A percentile compares a stretch with the other conserved stretches of the same genome.
These are phyloP conservation scores for Diloba caeruleocephala DNA, from an alignment of 2,888 invertebrate genomes.

Conservation along the genomic window DNA sequence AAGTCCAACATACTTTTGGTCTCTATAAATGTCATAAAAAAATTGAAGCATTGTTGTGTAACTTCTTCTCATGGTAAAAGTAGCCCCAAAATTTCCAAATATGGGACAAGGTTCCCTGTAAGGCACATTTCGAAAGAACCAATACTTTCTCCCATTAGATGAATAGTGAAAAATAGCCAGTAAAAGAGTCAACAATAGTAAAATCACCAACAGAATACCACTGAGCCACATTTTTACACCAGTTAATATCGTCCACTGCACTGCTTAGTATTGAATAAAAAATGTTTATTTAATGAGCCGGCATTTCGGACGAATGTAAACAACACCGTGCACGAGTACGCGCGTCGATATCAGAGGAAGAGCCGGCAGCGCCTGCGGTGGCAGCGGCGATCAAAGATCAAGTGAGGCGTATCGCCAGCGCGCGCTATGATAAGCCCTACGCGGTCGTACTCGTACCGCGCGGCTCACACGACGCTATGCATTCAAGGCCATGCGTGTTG, in stretches of 20 bases:
- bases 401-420: constrained; percentile 71
- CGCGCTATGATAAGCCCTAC: constrained; percentile 80
- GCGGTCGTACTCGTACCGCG: constrained; percentile 45
- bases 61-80: constrained; percentile 77
- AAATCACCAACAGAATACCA: constrained; percentile 67
- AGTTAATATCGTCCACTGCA: constrained; percentile 49
- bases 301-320: constrained; percentile 73
- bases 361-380: constrained; percentile 58
- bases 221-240: constrained; percentile 69
- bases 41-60: constrained; percentile 78
- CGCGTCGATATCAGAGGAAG: constrained; percentile 44
- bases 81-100: constrained; percentile 86
- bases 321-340: constrained; percentile 67
- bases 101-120: constrained; percentile 84
- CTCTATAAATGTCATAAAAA: constrained; percentile 75
- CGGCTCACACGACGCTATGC: constrained; percentile 57
- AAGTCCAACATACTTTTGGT: constrained; percentile 79
- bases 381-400: constrained; percentile 68
- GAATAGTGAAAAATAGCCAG: constrained; percentile 77
- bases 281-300: constrained; percentile 63
- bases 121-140: constrained; percentile 77
- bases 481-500: constrained; percentile 78
- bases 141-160: constrained; percentile 81
- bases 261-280: constrained; percentile 38
- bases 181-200: constrained; percentile 66